phyloP scores from a whole-genome alignment of 2,797 vertebrate genomes.

The Diplodus sargus region DNA sequence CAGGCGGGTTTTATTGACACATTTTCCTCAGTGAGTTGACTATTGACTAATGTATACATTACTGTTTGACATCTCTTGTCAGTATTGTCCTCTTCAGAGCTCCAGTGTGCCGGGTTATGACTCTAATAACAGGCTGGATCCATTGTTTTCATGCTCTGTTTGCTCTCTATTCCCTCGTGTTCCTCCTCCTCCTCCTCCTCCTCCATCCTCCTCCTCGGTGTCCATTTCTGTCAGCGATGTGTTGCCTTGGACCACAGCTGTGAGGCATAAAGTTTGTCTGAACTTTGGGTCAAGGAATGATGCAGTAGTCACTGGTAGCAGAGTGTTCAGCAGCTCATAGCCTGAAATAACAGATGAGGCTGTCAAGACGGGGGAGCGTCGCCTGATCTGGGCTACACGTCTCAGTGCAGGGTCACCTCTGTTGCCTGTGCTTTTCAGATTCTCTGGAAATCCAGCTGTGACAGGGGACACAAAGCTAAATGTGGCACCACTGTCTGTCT shows the following conservation, averaged over 20 bases:
- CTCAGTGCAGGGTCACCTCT: conserved; percentile 29
- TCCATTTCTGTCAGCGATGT: neutral
- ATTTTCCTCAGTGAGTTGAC: neutral
- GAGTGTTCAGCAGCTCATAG: conserved; percentile 7
- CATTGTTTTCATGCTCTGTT: neutral
- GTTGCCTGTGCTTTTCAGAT: neutral
- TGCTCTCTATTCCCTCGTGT: neutral
- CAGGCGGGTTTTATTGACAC: neutral
- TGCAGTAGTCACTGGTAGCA: conserved; percentile 7
- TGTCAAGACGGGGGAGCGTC: conserved; percentile 20
- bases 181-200: neutral
- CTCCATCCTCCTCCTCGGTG: neutral
- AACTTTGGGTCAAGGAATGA: conserved; percentile 24
- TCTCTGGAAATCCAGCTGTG: neutral
- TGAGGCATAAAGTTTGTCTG: conserved; percentile 21
- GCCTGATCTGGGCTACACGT: conserved; percentile 5
- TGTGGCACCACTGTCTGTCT: conserved; percentile 2
- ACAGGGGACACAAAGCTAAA: neutral
- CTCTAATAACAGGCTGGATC: neutral
- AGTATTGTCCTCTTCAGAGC: no score
- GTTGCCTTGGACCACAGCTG: conserved; percentile 37
- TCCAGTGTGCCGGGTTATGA: neutral
- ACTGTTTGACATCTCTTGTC: neutral
- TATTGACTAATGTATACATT: neutral
- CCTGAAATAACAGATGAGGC: conserved; percentile 51